Percentiles rank a stretch among this genome's conserved stretches.
Evolutionary conservation across 2,888 invertebrate species (phyloP).

Genomic region (Flabesymbios commensalis): DNA sequence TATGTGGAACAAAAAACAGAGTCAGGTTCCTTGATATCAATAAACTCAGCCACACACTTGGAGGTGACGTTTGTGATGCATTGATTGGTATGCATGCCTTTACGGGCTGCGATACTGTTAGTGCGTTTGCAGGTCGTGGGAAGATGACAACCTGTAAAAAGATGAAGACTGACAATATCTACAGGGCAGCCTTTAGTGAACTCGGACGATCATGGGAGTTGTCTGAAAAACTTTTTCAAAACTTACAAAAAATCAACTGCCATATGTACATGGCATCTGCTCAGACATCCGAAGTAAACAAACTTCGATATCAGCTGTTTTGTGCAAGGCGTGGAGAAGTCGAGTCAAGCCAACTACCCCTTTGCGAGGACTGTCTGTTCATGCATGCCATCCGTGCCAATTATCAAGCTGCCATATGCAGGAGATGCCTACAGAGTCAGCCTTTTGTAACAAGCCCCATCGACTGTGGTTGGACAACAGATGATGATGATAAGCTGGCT

Average conservation of each 20-base stretch:
- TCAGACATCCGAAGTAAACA: conserved; percentile 13
- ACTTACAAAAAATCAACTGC: conserved; percentile 2
- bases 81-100: conserved; percentile 29
- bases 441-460: conserved; percentile 14
- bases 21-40: no score
- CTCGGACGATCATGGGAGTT: not conserved
- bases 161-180: not conserved
- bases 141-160: conserved; percentile 22
- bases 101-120: conserved; percentile 31
- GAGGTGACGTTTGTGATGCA: conserved; percentile 17
- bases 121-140: conserved; percentile 25
- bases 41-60: no score
- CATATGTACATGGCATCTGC: not conserved
- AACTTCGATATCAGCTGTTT: conserved; percentile 24
- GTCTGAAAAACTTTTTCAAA: not conserved
- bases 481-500: not conserved
- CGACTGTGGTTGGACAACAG: not conserved
- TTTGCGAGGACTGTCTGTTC: conserved; percentile 13
- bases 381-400: conserved; percentile 18
- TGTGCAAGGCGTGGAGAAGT: conserved; percentile 17
- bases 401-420: conserved; percentile 29
- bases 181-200: not conserved
- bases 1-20: no score
- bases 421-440: conserved; percentile 15
- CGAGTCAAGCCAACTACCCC: conserved; percentile 21